Percentiles rank a stretch among this genome's conserved stretches.
phyloP scores from a whole-genome alignment of 1,140 invertebrate species.

The Adoxophyes honmai region DNA sequence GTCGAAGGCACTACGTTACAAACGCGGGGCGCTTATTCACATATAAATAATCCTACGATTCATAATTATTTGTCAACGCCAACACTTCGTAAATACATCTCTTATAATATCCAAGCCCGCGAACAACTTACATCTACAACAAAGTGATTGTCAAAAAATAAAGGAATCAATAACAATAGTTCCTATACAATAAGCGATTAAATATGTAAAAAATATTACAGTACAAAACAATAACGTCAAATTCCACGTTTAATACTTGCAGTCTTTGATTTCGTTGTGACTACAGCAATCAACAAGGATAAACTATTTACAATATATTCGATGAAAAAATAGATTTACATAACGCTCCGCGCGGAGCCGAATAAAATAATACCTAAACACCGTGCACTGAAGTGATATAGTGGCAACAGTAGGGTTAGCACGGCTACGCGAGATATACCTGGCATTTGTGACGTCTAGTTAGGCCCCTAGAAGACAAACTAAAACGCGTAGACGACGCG shows the following conservation, averaged over 20 bases:
- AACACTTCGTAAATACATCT: conserved; percentile 17
- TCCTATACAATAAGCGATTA: conserved; percentile 41
- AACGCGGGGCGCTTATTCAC: conserved; percentile 13
- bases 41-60: conserved; percentile 15
- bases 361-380: conserved; percentile 7
- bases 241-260: conserved; percentile 56
- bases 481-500: too few relatives aligned
- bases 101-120: conserved; percentile 1
- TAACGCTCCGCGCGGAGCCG: conserved; percentile 63
- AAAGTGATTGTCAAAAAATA: conserved; percentile 70
- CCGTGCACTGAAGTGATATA: conserved; percentile 13
- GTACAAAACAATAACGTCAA: conserved; percentile 51
- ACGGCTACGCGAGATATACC: too few relatives aligned
- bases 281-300: conserved; percentile 59
- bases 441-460: too few relatives aligned
- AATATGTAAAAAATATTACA: conserved; percentile 56
- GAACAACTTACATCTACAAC: conserved; percentile 44
- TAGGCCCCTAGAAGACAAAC: too few relatives aligned
- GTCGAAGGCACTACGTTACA: conserved; percentile 58
- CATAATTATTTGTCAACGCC: conserved; percentile 6
- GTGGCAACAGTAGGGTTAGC: conserved; percentile 3
- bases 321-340: conserved; percentile 53
- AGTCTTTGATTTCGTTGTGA: conserved; percentile 76
- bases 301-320: conserved; percentile 65
- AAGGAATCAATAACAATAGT: conserved; percentile 63